phyloP scores from a whole-genome alignment of 2,797 vertebrate genomes.

The Cynodonichthys magdalenae region DNA sequence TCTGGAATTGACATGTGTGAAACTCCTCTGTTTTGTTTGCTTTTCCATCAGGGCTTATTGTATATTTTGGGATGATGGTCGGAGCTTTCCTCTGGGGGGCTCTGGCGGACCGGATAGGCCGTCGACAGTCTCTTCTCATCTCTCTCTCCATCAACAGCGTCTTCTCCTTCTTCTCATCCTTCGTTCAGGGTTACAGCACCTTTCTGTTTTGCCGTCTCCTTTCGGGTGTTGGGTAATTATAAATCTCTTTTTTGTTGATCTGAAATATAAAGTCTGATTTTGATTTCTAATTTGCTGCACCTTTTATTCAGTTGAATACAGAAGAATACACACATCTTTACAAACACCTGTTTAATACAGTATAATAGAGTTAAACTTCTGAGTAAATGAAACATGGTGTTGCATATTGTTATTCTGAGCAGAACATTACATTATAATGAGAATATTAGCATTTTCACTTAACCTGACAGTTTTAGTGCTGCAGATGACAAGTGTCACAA shows the following conservation, averaged over 20 bases:
- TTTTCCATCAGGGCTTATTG: constrained; percentile 88
- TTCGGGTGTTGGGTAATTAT: constrained; percentile 92
- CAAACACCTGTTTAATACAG: too few relatives aligned
- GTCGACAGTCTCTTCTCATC: constrained; percentile 95
- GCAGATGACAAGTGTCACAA: not conserved
- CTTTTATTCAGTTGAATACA: too few relatives aligned
- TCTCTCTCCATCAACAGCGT: constrained; percentile 97
- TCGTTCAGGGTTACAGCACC: constrained; percentile 97
- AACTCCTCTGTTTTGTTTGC: not conserved
- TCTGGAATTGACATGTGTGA: not conserved
- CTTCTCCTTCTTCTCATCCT: constrained; percentile 98
- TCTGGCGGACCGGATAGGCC: constrained; percentile 92
- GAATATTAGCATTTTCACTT: not conserved
- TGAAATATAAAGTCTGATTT: too few relatives aligned
- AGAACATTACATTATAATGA: not conserved
- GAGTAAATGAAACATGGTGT: not conserved
- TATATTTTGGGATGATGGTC: constrained; percentile 99
- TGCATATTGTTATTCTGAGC: not conserved
- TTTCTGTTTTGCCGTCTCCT: constrained; percentile 97
- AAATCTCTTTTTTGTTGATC: too few relatives aligned
- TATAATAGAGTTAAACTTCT: too few relatives aligned
- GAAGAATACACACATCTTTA: too few relatives aligned
- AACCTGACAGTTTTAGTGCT: not conserved
- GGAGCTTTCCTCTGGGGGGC: constrained; percentile 97
- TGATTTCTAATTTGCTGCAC: too few relatives aligned